A percentile compares a stretch with the other conserved stretches of the same genome.
phyloP scores from a whole-genome alignment of 2,888 invertebrate genomes.

The Neocrepidodera transversa region DNA sequence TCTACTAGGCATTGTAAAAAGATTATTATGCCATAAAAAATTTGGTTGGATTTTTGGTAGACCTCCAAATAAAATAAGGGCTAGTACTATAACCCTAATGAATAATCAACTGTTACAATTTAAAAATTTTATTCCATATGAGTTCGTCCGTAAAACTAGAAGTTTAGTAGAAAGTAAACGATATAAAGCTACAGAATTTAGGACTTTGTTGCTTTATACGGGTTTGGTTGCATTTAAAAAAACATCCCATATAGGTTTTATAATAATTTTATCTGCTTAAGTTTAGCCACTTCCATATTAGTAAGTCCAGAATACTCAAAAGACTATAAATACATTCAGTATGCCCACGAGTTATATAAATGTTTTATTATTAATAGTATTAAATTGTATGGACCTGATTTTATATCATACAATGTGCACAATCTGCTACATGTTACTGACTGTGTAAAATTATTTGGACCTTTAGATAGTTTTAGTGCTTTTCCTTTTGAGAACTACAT shows the following conservation, averaged over 20 bases:
- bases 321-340: slow-evolving; percentile 20
- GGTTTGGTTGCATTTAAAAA: slow-evolving; percentile 27
- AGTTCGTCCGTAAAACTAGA: slow-evolving; percentile 29
- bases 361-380: slow-evolving; percentile 24
- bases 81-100: slow-evolving; percentile 7
- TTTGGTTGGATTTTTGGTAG: slow-evolving; percentile 28
- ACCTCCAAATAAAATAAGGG: slow-evolving; percentile 29
- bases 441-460: slow-evolving; percentile 10
- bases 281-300: slow-evolving; percentile 23
- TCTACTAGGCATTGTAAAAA: slow-evolving; percentile 18
- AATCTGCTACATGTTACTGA: slow-evolving; percentile 21
- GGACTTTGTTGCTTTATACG: too few relatives aligned
- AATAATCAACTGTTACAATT: slow-evolving; percentile 5
- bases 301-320: slow-evolving; percentile 8
- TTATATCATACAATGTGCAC: slow-evolving; percentile 21
- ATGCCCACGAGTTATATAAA: slow-evolving; percentile 28
- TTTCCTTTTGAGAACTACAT: slow-evolving; percentile 20
- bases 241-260: slow-evolving; percentile 20
- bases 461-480: slow-evolving; percentile 12
- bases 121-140: slow-evolving; percentile 31
- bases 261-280: slow-evolving; percentile 29
- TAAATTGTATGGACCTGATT: slow-evolving; percentile 16
- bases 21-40: slow-evolving; percentile 24
- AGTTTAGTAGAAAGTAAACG: slow-evolving; percentile 29
- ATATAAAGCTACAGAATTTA: slow-evolving; percentile 35